phyloP scores from a whole-genome alignment of 2,888 invertebrate species.

The Nebria salina region DNA sequence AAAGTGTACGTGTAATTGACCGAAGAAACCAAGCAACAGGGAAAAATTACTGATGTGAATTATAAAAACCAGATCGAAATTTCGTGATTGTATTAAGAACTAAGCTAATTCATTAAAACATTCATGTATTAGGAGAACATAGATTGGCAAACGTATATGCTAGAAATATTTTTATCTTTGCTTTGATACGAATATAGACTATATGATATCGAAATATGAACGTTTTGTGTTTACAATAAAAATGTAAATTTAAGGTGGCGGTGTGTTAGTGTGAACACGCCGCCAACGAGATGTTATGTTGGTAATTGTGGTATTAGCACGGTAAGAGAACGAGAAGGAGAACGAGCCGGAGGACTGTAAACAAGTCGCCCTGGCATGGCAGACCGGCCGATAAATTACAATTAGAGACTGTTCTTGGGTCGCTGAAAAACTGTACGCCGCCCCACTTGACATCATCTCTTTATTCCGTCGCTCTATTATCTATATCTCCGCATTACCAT shows the following conservation, averaged over 20 bases:
- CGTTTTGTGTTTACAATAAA: neutral
- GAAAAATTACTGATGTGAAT: neutral
- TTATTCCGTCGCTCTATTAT: conserved; percentile 3
- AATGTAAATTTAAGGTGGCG: neutral
- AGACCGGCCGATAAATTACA: conserved; percentile 35
- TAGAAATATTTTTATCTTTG: too few species aligned
- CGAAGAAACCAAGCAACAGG: conserved; percentile 38
- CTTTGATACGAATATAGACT: too few species aligned
- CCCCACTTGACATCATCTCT: conserved; percentile 5
- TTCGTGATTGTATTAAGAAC: neutral
- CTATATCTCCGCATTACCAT: too few species aligned
- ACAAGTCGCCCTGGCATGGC: conserved; percentile 4
- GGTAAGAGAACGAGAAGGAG: conserved; percentile 2
- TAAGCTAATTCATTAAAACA: too few species aligned
- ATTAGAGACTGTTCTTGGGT: conserved; percentile 26
- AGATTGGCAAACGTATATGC: too few species aligned
- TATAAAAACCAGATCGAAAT: neutral
- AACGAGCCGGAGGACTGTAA: conserved; percentile 13
- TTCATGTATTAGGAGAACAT: too few species aligned
- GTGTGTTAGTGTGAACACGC: neutral
- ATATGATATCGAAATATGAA: too few species aligned
- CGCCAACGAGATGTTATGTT: neutral
- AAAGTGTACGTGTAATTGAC: conserved; percentile 47
- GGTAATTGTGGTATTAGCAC: conserved; percentile 16
- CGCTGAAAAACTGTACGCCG: conserved; percentile 6